Conservation (phyloP, 2,113 vertebrate species). For the Tor tambroides region DNA sequence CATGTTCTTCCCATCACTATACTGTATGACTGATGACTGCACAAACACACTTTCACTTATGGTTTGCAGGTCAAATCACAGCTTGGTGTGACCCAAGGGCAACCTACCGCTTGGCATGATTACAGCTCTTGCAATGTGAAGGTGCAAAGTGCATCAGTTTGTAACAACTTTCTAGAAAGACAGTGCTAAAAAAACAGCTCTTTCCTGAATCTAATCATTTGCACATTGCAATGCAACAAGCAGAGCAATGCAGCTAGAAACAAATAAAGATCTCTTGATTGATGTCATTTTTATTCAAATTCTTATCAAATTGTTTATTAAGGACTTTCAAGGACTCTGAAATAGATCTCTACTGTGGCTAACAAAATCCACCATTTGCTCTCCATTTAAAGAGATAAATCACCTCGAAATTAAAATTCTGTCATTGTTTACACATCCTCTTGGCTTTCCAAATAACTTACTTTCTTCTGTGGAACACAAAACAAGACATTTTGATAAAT, state of each 20-base stretch:
- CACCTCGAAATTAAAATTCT: not conserved
- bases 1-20: not conserved
- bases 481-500: not conserved
- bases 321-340: not conserved
- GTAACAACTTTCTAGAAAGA: not conserved
- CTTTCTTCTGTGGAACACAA: not conserved
- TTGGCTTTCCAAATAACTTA: not conserved
- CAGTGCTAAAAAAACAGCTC: not conserved
- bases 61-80: conserved; percentile 27
- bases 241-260: not conserved
- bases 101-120: conserved; percentile 8
- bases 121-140: not conserved
- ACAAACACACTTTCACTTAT: not conserved
- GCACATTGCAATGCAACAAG: not conserved
- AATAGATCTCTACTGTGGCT: not conserved
- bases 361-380: not conserved
- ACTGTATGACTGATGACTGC: not conserved
- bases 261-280: not conserved
- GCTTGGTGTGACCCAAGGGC: conserved; percentile 15
- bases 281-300: not conserved
- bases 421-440: not conserved
- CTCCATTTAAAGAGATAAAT: not conserved
- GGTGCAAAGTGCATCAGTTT: conserved; percentile 2
- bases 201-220: not conserved
- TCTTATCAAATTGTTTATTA: not conserved